Evolutionary conservation across 1,140 invertebrate species (phyloP).

Genomic region (Drosophila fuyamai): DNA sequence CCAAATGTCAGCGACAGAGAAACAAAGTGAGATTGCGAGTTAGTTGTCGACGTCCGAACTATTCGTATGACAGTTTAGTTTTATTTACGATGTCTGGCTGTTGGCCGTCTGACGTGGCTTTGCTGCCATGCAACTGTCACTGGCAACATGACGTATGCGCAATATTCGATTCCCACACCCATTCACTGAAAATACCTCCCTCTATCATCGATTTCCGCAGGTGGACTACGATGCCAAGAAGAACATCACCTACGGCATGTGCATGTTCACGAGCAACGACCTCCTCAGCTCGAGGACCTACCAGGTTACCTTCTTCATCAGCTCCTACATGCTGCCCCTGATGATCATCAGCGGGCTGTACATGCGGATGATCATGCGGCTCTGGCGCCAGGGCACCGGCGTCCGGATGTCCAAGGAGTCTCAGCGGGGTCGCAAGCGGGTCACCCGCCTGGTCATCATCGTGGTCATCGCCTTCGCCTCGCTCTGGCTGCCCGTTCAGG

Average conservation of each 20-base stretch:
- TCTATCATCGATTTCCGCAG: slow-evolving; percentile 22
- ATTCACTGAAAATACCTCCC: no score
- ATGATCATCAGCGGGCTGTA: slow-evolving; percentile 95
- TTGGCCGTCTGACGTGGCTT: slow-evolving; percentile 12
- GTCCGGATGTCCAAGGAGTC: slow-evolving; percentile 88
- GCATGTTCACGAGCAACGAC: slow-evolving; percentile 48
- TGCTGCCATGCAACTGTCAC: slow-evolving; percentile 59
- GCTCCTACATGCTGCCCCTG: slow-evolving; percentile 91
- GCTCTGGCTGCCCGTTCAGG: slow-evolving; percentile 98
- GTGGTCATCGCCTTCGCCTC: slow-evolving; percentile 97
- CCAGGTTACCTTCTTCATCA: slow-evolving; percentile 74
- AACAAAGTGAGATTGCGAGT: slow-evolving; percentile 50
- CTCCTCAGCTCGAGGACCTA: slow-evolving; percentile 49
- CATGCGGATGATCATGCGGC: slow-evolving; percentile 93
- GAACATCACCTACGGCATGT: slow-evolving; percentile 53
- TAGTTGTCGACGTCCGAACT: slow-evolving; percentile 49
- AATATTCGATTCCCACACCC: slow-evolving; percentile 37
- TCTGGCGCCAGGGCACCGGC: slow-evolving; percentile 93
- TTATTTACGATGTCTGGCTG: slow-evolving; percentile 50
- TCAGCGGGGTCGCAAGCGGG: slow-evolving; percentile 93
- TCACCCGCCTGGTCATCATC: slow-evolving; percentile 96
- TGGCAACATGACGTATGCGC: slow-evolving; percentile 50
- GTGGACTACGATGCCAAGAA: slow-evolving; percentile 30
- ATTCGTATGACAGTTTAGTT: slow-evolving; percentile 56
- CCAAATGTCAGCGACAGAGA: slow-evolving; percentile 39